These are phyloP conservation scores for Morphnarchus princeps DNA, from an alignment of 2,113 vertebrate genomes.

Conservation along the genomic window DNA sequence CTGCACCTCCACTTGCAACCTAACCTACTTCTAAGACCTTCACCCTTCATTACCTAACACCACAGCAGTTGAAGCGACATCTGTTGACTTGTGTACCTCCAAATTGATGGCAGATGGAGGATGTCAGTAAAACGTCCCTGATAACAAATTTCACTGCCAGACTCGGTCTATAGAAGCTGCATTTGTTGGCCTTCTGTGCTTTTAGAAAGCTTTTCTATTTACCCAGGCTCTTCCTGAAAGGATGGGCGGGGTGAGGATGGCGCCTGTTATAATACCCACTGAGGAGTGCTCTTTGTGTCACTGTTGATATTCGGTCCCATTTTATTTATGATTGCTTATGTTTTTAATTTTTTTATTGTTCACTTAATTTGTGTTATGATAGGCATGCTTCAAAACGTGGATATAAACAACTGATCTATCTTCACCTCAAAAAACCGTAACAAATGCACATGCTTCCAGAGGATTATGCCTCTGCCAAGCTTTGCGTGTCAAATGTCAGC, in stretches of 20 bases:
- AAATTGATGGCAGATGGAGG: neutral
- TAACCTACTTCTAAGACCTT: neutral
- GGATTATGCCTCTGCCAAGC: neutral
- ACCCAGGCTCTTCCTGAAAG: constrained; percentile 37
- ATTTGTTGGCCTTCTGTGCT: neutral
- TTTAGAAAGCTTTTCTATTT: neutral
- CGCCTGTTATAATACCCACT: neutral
- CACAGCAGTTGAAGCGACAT: neutral
- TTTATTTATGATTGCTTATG: neutral
- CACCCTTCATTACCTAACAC: neutral
- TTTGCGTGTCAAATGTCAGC: neutral
- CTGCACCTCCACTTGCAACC: neutral
- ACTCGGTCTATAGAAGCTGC: neutral
- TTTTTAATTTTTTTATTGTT: neutral
- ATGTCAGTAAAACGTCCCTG: neutral
- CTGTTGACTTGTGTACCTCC: neutral
- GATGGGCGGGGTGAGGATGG: neutral
- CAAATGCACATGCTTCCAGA: neutral
- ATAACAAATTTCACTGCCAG: neutral
- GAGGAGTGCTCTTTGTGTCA: neutral
- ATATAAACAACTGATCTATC: neutral
- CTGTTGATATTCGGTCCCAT: neutral
- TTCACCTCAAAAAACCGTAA: neutral
- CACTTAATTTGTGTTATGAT: neutral
- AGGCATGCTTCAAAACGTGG: neutral